phyloP scores from a whole-genome alignment of 2,797 vertebrate species.

The Xenentodon cancila region DNA sequence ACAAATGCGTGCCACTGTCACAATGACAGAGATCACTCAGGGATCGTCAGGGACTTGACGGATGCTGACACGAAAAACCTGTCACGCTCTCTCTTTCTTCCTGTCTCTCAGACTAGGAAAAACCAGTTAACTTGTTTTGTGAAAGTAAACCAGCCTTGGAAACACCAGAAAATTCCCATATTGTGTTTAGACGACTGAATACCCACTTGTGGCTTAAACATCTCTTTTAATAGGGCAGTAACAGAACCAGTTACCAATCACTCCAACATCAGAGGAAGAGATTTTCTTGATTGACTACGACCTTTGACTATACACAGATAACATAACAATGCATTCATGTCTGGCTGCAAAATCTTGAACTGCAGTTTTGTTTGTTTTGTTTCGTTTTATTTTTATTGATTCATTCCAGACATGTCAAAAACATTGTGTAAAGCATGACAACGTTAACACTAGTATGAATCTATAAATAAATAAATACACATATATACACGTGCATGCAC shows the following conservation, averaged over 20 bases:
- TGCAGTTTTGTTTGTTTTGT: no score
- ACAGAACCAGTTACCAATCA: slow-evolving; percentile 30
- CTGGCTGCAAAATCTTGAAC: no score
- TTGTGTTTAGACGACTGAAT: slow-evolving; percentile 35
- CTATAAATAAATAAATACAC: no score
- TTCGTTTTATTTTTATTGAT: no score
- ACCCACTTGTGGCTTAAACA: slow-evolving; percentile 30
- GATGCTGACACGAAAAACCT: slow-evolving; percentile 24
- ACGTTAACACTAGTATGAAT: no score
- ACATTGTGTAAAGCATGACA: no score
- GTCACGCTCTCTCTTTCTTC: background rate
- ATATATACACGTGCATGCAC: no score
- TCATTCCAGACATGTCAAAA: no score
- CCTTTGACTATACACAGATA: background rate
- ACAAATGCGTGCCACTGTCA: slow-evolving; percentile 10
- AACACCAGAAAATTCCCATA: slow-evolving; percentile 22
- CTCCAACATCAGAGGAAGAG: slow-evolving; percentile 2
- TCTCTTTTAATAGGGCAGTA: slow-evolving; percentile 24
- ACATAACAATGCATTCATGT: no score
- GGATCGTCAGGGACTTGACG: slow-evolving; percentile 8
- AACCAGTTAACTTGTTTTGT: slow-evolving; percentile 40
- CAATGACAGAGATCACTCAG: slow-evolving; percentile 7
- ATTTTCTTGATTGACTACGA: slow-evolving; percentile 30
- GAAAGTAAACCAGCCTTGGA: background rate
- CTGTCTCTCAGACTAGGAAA: slow-evolving; percentile 10